These are phyloP conservation scores for Diphyllodes magnificus DNA, from an alignment of 2,113 vertebrate genomes.

Conservation along the genomic window DNA sequence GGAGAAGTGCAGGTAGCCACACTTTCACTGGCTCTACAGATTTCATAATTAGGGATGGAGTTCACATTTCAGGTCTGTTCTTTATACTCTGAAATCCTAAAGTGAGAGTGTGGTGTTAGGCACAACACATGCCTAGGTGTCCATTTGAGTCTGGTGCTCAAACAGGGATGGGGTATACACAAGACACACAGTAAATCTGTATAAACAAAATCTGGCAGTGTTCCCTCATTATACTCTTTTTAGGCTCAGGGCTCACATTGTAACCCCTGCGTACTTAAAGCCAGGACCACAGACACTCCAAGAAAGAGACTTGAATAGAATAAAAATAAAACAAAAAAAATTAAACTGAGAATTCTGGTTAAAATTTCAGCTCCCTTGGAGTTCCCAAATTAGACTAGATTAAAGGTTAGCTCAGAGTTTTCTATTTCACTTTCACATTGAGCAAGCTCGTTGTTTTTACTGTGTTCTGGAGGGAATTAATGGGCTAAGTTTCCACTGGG, in stretches of 20 bases:
- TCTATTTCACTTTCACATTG: background rate
- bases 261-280: background rate
- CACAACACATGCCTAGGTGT: background rate
- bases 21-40: background rate
- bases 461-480: background rate
- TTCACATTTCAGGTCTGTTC: background rate
- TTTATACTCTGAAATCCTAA: background rate
- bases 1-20: background rate
- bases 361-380: background rate
- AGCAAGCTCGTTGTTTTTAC: background rate
- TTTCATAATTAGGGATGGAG: background rate
- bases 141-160: background rate
- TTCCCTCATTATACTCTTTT: background rate
- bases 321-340: background rate
- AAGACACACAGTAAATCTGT: background rate
- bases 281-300: background rate
- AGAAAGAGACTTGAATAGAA: background rate
- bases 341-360: background rate
- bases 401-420: background rate
- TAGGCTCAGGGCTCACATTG: background rate
- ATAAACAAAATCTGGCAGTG: background rate
- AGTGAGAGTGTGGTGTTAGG: background rate
- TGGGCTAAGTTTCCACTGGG: background rate
- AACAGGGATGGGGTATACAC: background rate
- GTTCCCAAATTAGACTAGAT: background rate